Evolutionary conservation across 2,797 vertebrate species (phyloP).

Genomic region (Mus spretus): DNA sequence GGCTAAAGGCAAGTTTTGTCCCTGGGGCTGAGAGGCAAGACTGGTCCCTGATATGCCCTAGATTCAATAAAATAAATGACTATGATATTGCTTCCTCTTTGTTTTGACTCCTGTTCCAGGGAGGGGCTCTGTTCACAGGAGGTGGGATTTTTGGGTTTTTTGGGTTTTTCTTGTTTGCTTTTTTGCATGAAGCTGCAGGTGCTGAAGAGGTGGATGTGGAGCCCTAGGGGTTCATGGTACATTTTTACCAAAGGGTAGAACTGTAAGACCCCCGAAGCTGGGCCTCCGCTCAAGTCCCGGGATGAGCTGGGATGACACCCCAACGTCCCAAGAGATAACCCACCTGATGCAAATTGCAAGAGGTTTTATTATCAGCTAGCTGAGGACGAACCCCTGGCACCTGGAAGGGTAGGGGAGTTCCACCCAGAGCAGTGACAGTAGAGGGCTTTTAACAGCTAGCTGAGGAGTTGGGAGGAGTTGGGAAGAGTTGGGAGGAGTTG

Average conservation of each 20-base stretch:
- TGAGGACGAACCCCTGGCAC: no score
- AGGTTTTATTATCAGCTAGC: no score
- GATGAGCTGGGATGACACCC: no score
- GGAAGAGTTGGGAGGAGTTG: no score
- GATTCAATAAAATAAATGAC: conserved; percentile 79
- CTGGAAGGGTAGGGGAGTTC: no score
- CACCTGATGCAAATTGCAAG: no score
- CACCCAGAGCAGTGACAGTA: no score
- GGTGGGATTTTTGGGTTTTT: not conserved
- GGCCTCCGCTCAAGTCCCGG: no score
- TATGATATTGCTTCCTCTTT: not conserved
- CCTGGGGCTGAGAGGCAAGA: not conserved
- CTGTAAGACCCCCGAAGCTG: not conserved
- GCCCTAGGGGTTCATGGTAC: not conserved
- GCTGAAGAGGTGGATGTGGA: not conserved
- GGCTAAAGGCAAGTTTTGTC: not conserved
- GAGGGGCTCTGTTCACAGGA: not conserved
- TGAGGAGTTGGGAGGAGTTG: no score
- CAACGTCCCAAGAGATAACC: no score
- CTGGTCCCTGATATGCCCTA: not conserved
- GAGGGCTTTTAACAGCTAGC: no score
- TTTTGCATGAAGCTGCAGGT: not conserved
- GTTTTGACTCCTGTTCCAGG: conserved; percentile 28
- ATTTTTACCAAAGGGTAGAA: not conserved
- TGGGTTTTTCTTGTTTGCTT: not conserved